These are phyloP conservation scores for Hirtodrosophila confusa DNA, from an alignment of 2,888 invertebrate genomes.

Conservation along the genomic window DNA sequence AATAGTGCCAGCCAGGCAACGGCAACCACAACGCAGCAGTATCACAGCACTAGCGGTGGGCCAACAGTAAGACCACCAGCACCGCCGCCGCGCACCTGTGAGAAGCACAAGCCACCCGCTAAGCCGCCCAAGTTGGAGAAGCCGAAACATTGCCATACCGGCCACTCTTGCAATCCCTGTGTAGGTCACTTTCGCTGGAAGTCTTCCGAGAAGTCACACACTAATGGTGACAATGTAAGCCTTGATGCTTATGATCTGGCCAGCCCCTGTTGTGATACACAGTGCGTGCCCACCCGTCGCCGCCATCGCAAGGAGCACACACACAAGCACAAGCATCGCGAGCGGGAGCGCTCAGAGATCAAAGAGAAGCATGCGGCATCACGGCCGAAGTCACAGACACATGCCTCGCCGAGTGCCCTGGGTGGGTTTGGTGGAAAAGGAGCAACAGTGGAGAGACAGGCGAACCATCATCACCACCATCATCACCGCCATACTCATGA, in stretches of 20 bases:
- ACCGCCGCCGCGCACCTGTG: slow-evolving; percentile 82
- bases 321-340: slow-evolving; percentile 86
- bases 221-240: slow-evolving; percentile 88
- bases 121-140: slow-evolving; percentile 71
- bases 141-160: slow-evolving; percentile 83
- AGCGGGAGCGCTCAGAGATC: slow-evolving; percentile 83
- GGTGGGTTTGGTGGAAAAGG: slow-evolving; percentile 13
- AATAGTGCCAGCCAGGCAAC: slow-evolving; percentile 49
- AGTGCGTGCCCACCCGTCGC: slow-evolving; percentile 90
- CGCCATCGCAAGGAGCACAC: slow-evolving; percentile 87
- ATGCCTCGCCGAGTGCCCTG: slow-evolving; percentile 35
- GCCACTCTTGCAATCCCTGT: slow-evolving; percentile 89
- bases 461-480: slow-evolving; percentile 68
- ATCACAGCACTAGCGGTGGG: slow-evolving; percentile 52
- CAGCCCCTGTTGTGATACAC: slow-evolving; percentile 93
- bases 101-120: slow-evolving; percentile 81
- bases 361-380: slow-evolving; percentile 52
- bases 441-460: slow-evolving; percentile 16
- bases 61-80: slow-evolving; percentile 72
- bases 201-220: slow-evolving; percentile 80
- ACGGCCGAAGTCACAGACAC: slow-evolving; percentile 49
- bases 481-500: slow-evolving; percentile 74
- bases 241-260: slow-evolving; percentile 94
- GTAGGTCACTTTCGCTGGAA: slow-evolving; percentile 86
- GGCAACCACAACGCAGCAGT: slow-evolving; percentile 46